These are phyloP conservation scores for Glomeris marginata DNA, from an alignment of 2,888 invertebrate genomes.

Conservation along the genomic window DNA sequence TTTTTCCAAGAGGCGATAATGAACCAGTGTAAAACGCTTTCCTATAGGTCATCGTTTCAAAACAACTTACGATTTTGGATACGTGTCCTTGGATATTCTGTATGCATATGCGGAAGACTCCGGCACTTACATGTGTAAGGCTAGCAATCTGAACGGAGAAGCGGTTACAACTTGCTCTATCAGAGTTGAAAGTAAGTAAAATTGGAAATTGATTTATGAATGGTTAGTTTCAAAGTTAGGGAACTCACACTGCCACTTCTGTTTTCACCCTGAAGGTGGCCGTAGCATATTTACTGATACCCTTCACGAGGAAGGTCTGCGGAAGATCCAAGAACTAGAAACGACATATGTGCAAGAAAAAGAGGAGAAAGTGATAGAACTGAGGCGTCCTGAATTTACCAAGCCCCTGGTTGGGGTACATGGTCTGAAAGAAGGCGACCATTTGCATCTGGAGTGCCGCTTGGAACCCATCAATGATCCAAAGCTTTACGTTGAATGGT, in stretches of 20 bases:
- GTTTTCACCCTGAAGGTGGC: conserved; percentile 44
- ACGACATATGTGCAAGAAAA: conserved; percentile 44
- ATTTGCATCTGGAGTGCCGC: conserved; percentile 78
- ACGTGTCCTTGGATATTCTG: conserved; percentile 86
- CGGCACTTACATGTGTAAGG: conserved; percentile 92
- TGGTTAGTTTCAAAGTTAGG: not conserved
- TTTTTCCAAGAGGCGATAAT: not conserved
- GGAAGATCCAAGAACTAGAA: conserved; percentile 76
- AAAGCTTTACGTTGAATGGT: conserved; percentile 87
- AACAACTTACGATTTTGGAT: conserved; percentile 93
- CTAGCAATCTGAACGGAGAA: conserved; percentile 87
- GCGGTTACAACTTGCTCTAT: conserved; percentile 85
- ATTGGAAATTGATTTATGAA: not conserved
- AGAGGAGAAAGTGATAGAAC: conserved; percentile 49
- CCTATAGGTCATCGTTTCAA: conserved; percentile 71
- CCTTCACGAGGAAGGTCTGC: conserved; percentile 73
- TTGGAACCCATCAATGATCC: conserved; percentile 84
- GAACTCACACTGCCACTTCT: not conserved
- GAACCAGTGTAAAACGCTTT: not conserved
- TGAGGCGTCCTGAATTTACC: conserved; percentile 49
- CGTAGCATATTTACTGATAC: conserved; percentile 74
- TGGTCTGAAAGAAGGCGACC: conserved; percentile 74
- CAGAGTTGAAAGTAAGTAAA: conserved; percentile 55
- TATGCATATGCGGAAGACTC: conserved; percentile 95
- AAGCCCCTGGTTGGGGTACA: conserved; percentile 72